Percentiles rank a stretch among this genome's conserved stretches.
phyloP scores from a whole-genome alignment of 2,888 invertebrate genomes.

The Diaphora mendica region DNA sequence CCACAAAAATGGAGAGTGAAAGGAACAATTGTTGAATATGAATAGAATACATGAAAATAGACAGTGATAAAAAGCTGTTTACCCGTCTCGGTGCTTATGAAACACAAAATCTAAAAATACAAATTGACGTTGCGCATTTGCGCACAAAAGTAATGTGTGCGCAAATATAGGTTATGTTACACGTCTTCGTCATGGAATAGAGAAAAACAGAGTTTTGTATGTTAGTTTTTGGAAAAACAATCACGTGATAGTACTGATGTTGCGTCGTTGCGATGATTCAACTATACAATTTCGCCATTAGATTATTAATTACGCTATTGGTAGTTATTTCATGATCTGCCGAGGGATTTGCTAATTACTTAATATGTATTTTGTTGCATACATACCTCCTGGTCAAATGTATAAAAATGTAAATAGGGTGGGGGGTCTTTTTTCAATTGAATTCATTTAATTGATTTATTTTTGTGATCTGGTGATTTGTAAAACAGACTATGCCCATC shows the following conservation, averaged over 20 bases:
- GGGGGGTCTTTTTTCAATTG: too few species aligned
- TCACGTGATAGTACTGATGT: neutral
- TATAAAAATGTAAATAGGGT: too few species aligned
- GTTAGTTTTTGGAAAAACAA: neutral
- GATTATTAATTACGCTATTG: neutral
- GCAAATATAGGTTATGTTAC: constrained; percentile 20
- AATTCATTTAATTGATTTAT: too few species aligned
- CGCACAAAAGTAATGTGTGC: constrained; percentile 16
- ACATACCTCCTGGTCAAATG: too few species aligned
- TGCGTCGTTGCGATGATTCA: neutral
- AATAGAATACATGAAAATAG: constrained; percentile 28
- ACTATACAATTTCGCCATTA: neutral
- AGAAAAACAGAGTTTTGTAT: constrained; percentile 3
- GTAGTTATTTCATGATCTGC: too few species aligned
- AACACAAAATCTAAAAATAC: constrained; percentile 39
- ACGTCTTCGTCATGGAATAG: constrained; percentile 3
- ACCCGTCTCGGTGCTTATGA: constrained; percentile 25
- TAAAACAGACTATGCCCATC: too few species aligned
- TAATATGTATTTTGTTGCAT: too few species aligned
- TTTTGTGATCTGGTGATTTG: too few species aligned
- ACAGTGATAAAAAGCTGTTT: constrained; percentile 24
- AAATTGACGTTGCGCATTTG: constrained; percentile 22
- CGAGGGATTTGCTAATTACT: too few species aligned
- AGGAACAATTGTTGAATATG: constrained; percentile 4
- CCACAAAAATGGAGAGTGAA: neutral